Base-by-base conservation (phyloP, 2,888 invertebrate genomes). In the Campopleginae sp. region DNA sequence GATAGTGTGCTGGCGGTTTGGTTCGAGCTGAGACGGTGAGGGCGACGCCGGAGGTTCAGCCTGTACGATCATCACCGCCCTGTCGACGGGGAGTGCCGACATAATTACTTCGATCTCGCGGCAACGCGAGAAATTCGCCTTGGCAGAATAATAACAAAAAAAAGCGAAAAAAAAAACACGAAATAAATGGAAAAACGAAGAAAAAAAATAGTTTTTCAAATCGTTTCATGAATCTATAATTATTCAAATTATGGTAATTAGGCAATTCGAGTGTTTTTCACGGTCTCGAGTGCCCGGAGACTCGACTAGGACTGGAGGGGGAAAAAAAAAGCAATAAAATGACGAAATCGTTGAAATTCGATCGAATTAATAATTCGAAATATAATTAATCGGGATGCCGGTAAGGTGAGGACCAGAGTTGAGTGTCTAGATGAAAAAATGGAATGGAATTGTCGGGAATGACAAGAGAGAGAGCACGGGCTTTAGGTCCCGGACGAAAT, bases 51-150 rank as follows among this genome's bases (percentile, higher is more conserved):
- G 84, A 80, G 83, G 83, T 84, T 84, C 66, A 70, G 76, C 76
- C 75, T 58, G 68, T 54, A 75, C 48, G 80, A 76, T 65, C 76
- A 77, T 65, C 76, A 66, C 58, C 80, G 84, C 84, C 80, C 84
- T 80, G 72, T 80, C 84, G 77, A 80, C 80, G 80, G 80, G 77
- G 80, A 80, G 80, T 80, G 77, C 84, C 80, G 80, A 77, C 84
- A 80, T 84, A 84, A 84, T 84, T 84, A 84, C 84, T 84, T 77
- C 85, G 78, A 80, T 87, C 71, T 82, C 75, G 77, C 84, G 78
- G 70, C 78, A 80, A 77, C 82, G 84, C 82, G 77, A 65, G 58
- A 65, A 85, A 80, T 58, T 66, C 85, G 81, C 72, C 81, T 65
- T 76, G 70, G 71, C 76, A 75, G 66, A 72, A 80, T 66, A 27